These are phyloP conservation scores for Dipus sagitta DNA, from an alignment of 2,797 vertebrate genomes.

Conservation along the genomic window DNA sequence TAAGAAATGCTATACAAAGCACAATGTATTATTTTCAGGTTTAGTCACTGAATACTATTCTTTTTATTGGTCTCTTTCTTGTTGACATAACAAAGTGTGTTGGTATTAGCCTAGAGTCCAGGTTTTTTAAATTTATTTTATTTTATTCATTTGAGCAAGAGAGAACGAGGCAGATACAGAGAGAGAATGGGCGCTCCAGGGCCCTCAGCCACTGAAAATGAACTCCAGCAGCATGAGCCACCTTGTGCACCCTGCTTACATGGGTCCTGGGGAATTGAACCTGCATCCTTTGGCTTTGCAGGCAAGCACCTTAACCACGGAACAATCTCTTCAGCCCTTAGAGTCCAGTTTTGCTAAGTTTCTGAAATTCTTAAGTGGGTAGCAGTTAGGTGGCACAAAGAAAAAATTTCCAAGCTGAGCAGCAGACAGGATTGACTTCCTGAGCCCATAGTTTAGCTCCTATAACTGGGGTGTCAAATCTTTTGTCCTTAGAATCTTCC, in stretches of 20 bases:
- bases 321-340: no score
- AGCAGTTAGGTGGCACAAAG: slow-evolving; percentile 17
- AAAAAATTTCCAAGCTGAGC: background rate
- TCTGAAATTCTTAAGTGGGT: slow-evolving; percentile 52
- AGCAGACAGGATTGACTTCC: slow-evolving; percentile 20
- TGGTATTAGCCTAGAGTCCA: slow-evolving; percentile 30
- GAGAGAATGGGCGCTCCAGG: no score
- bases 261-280: no score
- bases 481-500: background rate
- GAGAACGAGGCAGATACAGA: no score
- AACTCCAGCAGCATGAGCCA: no score
- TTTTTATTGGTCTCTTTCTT: slow-evolving; percentile 37
- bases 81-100: slow-evolving; percentile 30
- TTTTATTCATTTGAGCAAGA: no score
- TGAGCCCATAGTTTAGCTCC: background rate
- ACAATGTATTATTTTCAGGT: background rate
- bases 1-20: background rate
- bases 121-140: no score
- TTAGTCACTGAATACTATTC: slow-evolving; percentile 6
- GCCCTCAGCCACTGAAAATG: no score
- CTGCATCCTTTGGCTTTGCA: no score
- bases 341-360: slow-evolving; percentile 24
- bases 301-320: no score
- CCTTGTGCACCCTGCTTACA: no score
- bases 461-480: background rate